Evolutionary conservation across 92 coral and sea anemone species (phyloP), one percentile per base, ranked within the genome.

Genomic region (Phenganax stokvisi): DNA sequence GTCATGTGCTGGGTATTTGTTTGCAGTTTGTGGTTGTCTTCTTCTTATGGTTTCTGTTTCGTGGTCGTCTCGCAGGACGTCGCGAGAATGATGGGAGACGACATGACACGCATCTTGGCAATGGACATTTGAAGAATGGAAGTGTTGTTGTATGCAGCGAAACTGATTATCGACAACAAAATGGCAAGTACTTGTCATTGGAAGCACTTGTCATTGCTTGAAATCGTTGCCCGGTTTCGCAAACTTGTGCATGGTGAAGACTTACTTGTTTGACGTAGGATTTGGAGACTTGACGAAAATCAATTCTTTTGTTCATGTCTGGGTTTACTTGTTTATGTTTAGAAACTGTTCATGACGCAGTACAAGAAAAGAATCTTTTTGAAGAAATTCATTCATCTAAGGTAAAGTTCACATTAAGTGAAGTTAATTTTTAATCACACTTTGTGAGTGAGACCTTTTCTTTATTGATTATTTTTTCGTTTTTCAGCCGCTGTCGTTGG

Each of bases 1-100:
- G 97, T 12, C 97, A 93, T 56, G 88, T 93, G 13, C 86, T 93
- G 54, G 97, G 97, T 62, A 88, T 93, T 64, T 91, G 89, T 71
- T 85, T 93, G 2, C 96, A 93, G 71, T 80, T 93, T 10, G 70
- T 88, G 57, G 73, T 91, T 55, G 85, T 93, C 71, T 65, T 91
- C 71, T 52, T 91, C 11, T 77, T 93, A 28, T 83, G 91, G 85
- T 56, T 79, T n/a, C 78, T 92, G 79, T 79, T 91, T 74, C 84
- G 93, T 52, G 75, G 90, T n/a, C 83, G 85, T 51, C 20, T 30
- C 47, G 51, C 8, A 68, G 54, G 47, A 37, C 47, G 47, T 37
- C 47, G 73, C 52, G 47, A 68, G 52, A 68, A n/a, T 10, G 80
- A 20, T n/a, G 61, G n/a, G 3, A 56, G 66, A 44, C 80, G 3